phyloP scores from a whole-genome alignment of 2,113 vertebrate genomes.

The Rhinichthys klamathensis region DNA sequence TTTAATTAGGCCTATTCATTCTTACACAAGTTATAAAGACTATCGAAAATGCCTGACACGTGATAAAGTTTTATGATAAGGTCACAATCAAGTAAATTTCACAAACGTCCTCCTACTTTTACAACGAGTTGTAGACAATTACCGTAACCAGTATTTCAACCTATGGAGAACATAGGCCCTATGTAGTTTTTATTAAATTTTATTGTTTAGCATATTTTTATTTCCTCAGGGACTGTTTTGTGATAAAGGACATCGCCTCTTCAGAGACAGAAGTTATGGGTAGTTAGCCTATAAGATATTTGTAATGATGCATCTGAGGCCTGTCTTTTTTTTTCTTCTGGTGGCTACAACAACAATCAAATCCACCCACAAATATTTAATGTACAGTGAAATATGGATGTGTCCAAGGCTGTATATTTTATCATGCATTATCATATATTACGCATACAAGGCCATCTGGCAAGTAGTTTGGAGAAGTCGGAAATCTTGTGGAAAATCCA shows the following conservation, averaged over 20 bases:
- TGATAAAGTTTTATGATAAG: neutral
- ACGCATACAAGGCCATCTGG: conserved; percentile 29
- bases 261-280: neutral
- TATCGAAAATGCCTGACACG: neutral
- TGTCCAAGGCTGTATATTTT: conserved; percentile 43
- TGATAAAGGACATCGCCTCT: neutral
- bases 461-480: conserved; percentile 5
- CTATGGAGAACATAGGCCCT: neutral
- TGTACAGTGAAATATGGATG: conserved; percentile 42
- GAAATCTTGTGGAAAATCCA: conserved; percentile 23
- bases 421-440: conserved; percentile 35
- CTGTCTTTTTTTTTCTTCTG: neutral
- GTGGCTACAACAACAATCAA: conserved; percentile 22
- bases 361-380: conserved; percentile 26
- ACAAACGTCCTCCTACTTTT: neutral
- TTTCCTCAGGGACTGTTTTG: neutral
- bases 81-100: neutral
- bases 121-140: neutral
- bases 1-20: neutral
- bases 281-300: neutral
- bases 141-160: neutral
- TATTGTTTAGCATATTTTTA: neutral
- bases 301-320: conserved; percentile 21
- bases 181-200: neutral
- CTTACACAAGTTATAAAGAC: neutral